Evolutionary conservation across 2,113 vertebrate genomes (phyloP), one percentile per base, ranked within the genome.

Genomic region (Telmatochromis sp.): DNA sequence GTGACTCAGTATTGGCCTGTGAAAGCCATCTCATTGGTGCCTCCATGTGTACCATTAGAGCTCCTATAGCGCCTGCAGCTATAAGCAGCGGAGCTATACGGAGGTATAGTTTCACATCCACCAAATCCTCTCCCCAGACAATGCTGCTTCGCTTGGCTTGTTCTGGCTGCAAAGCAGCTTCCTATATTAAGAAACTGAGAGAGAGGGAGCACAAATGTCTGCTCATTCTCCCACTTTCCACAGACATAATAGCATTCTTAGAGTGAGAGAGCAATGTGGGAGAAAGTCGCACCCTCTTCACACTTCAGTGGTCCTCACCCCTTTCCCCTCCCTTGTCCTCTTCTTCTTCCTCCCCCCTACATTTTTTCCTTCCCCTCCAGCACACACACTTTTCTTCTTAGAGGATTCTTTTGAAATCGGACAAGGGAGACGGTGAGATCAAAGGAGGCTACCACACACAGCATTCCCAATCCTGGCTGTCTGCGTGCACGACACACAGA

Each of bases 361-460:
- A 86, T 83, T 92, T 89, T 91, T 89, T 78, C 82, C 89, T 93
- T 94, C 91, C 90, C 87, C 93, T 92, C 86, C 90, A 93, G 89
- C 90, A 93, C 91, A 91, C 94, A 94, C 92, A 89, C 91, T 94
- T 93, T 92, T 93, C 89, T 89, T 91, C 92, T 94, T 87, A 96
- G 96, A 95, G 96, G 95, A 96, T 96, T 96, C 97, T 96, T 98
- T 97, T 97, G 97, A 98, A 97, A 98, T 96, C 95, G 97, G 97
- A 96, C 96, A 94, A 96, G 97, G 86, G 97, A 97, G 96, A 96
- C 96, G 96, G 96, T 94, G 14, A 92, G 97, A 98, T 98, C 97
- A 98, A 98, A 98, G 97, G 92, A 94, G 95, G 96, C 97, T 97
- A 95, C 97, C 97, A 97, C 98, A 98, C 97, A 98, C 96, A 97